These are phyloP conservation scores for Anthophora plumipes DNA, from an alignment of 2,888 invertebrate species.

Conservation along the genomic window DNA sequence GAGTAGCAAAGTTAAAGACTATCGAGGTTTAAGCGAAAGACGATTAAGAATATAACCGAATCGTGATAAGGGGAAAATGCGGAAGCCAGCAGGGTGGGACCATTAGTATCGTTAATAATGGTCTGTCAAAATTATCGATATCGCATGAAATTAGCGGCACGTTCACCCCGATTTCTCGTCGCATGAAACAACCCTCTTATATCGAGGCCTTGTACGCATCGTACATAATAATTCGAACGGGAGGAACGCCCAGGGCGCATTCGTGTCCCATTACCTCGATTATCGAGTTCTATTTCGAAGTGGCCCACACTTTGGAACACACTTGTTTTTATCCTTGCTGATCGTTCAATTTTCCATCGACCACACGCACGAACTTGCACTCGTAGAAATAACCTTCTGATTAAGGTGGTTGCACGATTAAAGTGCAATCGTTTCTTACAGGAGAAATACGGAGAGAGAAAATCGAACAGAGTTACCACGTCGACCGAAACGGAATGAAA, in stretches of 20 bases:
- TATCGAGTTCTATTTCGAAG: conserved; percentile 38
- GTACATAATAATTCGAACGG: conserved; percentile 58
- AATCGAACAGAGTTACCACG: no score
- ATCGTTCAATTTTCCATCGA: conserved; percentile 54
- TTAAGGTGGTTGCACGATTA: no score
- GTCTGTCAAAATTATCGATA: conserved; percentile 53
- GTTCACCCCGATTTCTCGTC: conserved; percentile 1
- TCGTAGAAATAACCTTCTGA: no score
- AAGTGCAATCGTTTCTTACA: no score
- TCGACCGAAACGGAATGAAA: no score
- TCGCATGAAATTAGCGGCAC: conserved; percentile 22
- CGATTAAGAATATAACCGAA: background rate
- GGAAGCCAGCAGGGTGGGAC: background rate
- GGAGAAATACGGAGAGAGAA: no score
- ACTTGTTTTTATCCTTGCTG: conserved; percentile 58
- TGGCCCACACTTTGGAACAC: conserved; percentile 36
- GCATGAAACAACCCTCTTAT: conserved; percentile 39
- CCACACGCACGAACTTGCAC: conserved; percentile 5
- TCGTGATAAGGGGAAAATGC: background rate
- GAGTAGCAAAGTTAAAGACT: no score
- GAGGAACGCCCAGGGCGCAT: conserved; percentile 48
- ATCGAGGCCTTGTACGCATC: conserved; percentile 33
- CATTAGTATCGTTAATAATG: conserved; percentile 38
- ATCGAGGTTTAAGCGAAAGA: no score
- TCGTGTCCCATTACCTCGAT: conserved; percentile 59